Conservation (phyloP, 2,113 vertebrate genomes). For the Scophthalmus maximus region DNA sequence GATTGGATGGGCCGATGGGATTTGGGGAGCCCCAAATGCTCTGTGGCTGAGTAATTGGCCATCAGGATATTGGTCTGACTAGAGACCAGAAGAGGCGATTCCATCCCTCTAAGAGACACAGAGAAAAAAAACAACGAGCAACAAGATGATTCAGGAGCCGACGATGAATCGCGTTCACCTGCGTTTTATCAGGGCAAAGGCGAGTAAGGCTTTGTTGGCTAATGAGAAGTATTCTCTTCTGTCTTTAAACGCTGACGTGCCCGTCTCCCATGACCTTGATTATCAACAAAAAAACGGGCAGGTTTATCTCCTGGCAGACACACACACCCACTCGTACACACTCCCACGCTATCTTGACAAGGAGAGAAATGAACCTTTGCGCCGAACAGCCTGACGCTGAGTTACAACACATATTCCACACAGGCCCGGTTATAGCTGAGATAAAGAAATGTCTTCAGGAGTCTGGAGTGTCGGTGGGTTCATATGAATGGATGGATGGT, state of each 20-base stretch:
- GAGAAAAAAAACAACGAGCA: conserved; percentile 17
- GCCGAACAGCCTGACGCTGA: conserved; percentile 51
- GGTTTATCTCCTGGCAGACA: conserved; percentile 64
- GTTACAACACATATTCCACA: conserved; percentile 39
- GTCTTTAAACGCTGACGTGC: conserved; percentile 34
- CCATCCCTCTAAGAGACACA: conserved; percentile 15
- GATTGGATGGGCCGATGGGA: conserved; percentile 51
- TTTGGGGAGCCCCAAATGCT: conserved; percentile 44
- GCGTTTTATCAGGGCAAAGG: conserved; percentile 43
- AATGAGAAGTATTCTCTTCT: conserved; percentile 53
- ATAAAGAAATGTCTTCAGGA: conserved; percentile 43
- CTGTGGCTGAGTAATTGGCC: conserved; percentile 61
- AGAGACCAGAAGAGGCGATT: conserved; percentile 33
- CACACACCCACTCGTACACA: conserved; percentile 26
- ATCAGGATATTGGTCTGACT: conserved; percentile 30
- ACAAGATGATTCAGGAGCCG: conserved; percentile 3
- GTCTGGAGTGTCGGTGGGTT: background rate
- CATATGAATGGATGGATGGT: conserved; percentile 25
- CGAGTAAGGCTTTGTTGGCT: conserved; percentile 29
- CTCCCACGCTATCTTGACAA: conserved; percentile 72
- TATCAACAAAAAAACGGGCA: conserved; percentile 60
- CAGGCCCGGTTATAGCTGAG: conserved; percentile 29
- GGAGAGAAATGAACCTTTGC: conserved; percentile 64
- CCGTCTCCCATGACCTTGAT: conserved; percentile 66
- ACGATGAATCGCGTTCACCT: background rate